A percentile compares a stretch with the other conserved stretches of the same genome.
Evolutionary conservation across 2,797 vertebrate genomes (phyloP).

Genomic region (Podargus strigoides): DNA sequence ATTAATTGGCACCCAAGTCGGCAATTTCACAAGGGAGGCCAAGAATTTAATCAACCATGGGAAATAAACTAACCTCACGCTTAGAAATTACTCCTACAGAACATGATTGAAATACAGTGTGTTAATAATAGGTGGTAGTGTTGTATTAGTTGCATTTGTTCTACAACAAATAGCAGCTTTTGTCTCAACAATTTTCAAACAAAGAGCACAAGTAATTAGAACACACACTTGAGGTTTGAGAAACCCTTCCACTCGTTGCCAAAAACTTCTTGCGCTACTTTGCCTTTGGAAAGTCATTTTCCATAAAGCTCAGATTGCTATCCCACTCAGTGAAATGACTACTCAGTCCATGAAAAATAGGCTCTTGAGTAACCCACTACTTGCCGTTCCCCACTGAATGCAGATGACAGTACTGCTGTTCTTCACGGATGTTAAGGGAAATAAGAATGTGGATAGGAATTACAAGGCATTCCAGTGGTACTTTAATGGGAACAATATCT

Average conservation of each 20-base stretch:
- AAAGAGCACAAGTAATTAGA: not conserved
- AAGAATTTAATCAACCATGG: slow-evolving; percentile 69
- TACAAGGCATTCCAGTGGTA: not conserved
- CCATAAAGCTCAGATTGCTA: not conserved
- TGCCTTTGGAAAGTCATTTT: not conserved
- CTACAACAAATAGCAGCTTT: not conserved
- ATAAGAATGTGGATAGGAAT: not conserved
- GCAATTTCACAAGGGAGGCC: slow-evolving; percentile 72
- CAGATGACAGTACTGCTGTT: not conserved
- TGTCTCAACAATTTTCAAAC: not conserved
- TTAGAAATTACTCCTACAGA: not conserved
- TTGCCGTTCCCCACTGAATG: not conserved
- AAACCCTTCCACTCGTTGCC: not conserved
- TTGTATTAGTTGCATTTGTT: not conserved
- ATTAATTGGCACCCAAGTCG: slow-evolving; percentile 46
- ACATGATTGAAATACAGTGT: not conserved
- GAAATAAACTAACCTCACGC: slow-evolving; percentile 36
- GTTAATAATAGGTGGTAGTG: not conserved
- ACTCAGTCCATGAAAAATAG: not conserved
- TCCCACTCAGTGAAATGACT: not conserved
- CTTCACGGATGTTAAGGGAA: not conserved
- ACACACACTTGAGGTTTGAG: not conserved
- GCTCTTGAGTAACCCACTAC: not conserved
- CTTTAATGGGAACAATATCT: not conserved
- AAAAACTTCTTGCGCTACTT: not conserved